Percentiles rank a stretch among this genome's conserved stretches.
phyloP scores from a whole-genome alignment of 2,113 vertebrate genomes.

The Vulpes ferrilata region DNA sequence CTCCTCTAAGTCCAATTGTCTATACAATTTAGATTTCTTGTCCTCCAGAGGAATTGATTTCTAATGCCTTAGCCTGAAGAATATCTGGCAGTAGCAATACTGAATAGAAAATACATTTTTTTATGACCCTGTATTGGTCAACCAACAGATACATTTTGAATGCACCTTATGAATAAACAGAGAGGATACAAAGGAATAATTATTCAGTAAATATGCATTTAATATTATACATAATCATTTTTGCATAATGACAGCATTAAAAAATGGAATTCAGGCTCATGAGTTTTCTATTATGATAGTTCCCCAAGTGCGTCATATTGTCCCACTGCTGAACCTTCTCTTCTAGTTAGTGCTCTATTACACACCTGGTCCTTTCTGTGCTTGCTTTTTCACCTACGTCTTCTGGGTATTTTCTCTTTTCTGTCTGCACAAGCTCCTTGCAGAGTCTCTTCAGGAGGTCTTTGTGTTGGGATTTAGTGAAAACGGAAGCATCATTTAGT shows the following conservation, averaged over 20 bases:
- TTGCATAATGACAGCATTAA: constrained; percentile 15
- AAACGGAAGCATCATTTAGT: constrained; percentile 18
- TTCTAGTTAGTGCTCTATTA: neutral
- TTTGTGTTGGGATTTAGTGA: constrained; percentile 42
- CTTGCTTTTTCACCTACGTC: neutral
- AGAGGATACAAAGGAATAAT: constrained; percentile 21
- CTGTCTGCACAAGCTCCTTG: neutral
- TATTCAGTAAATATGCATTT: constrained; percentile 14
- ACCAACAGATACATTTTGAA: constrained; percentile 1
- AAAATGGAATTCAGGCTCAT: neutral
- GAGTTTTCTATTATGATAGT: neutral
- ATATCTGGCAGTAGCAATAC: neutral
- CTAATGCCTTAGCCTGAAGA: neutral
- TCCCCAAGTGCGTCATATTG: neutral
- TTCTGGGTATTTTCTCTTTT: neutral
- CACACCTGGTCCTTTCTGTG: neutral
- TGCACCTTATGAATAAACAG: neutral
- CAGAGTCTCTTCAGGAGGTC: constrained; percentile 25
- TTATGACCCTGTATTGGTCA: constrained; percentile 28
- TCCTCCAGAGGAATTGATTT: constrained; percentile 33
- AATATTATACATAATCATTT: constrained; percentile 29
- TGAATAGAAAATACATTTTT: constrained; percentile 42
- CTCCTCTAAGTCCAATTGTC: neutral
- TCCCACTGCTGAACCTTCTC: neutral
- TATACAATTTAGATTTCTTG: neutral